A percentile compares a stretch with the other conserved stretches of the same genome.
Evolutionary conservation across 2,113 vertebrate genomes (phyloP).

Genomic region (Ictalurus punctatus): DNA sequence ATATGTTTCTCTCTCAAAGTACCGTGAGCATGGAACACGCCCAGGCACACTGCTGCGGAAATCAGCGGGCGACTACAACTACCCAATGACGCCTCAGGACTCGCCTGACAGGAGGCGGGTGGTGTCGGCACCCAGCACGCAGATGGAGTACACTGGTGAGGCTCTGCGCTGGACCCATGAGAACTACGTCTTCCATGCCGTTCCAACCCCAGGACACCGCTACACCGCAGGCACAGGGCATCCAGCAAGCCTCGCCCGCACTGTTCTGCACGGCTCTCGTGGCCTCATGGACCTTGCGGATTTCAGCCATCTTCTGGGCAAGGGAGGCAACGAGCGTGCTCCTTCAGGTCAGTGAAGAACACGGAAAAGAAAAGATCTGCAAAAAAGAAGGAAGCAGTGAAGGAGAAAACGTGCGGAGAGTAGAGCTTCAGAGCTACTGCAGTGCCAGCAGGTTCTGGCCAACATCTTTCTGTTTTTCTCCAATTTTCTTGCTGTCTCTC

Average conservation of each 20-base stretch:
- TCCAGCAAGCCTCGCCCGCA: slow-evolving; percentile 64
- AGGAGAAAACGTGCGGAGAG: slow-evolving; percentile 28
- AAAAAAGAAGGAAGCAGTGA: slow-evolving; percentile 21
- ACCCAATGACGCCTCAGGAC: slow-evolving; percentile 82
- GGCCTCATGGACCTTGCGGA: slow-evolving; percentile 80
- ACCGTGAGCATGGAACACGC: slow-evolving; percentile 69
- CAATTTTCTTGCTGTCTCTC: slow-evolving; percentile 41
- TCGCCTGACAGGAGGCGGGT: slow-evolving; percentile 88
- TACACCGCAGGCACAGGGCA: slow-evolving; percentile 67
- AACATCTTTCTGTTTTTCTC: slow-evolving; percentile 45
- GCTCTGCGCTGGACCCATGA: slow-evolving; percentile 82
- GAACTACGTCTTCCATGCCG: slow-evolving; percentile 83
- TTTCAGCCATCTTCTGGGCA: slow-evolving; percentile 83
- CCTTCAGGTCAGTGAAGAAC: slow-evolving; percentile 77
- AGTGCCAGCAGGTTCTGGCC: slow-evolving; percentile 46
- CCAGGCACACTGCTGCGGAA: slow-evolving; percentile 71
- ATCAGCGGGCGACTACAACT: slow-evolving; percentile 82
- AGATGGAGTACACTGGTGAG: slow-evolving; percentile 73
- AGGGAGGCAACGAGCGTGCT: slow-evolving; percentile 85
- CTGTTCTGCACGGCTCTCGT: slow-evolving; percentile 66
- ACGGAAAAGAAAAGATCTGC: slow-evolving; percentile 6
- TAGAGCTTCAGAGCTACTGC: slow-evolving; percentile 40
- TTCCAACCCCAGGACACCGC: slow-evolving; percentile 68
- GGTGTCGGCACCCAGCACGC: slow-evolving; percentile 84
- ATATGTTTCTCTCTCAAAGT: slow-evolving; percentile 76